Evolutionary conservation across 2,888 invertebrate genomes (phyloP), one percentile per base, ranked within the genome.

Genomic region (Flabesymbios commensalis): DNA sequence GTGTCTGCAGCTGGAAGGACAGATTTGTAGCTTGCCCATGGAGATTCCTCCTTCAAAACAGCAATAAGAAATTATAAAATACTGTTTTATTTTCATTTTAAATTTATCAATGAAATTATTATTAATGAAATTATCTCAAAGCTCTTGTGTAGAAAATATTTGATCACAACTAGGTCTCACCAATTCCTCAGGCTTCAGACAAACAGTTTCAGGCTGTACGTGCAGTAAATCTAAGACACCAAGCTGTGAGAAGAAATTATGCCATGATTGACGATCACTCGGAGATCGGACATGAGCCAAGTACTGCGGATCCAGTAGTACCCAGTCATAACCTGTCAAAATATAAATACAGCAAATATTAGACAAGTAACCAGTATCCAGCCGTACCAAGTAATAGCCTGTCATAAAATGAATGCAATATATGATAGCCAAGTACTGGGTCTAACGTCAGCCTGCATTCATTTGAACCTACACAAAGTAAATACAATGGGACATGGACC

Each of bases 281-380:
- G 19, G 39, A 10, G 49, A n/a, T 14, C 41, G 49, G 7, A 39
- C 45, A 10, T 61, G 54, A 1, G 68, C 64, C 22, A 79, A 62
- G 65, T 80, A 80, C 32, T 70, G 62, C n/a, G 60, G 52, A 53
- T 76, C 75, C 42, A 80, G 54, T 41, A 79, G 59, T 1, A 74
- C 69, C 80, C 80, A 80, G 31, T 77, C 71, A 66, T 75, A 77
- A 19, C 78, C 79, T 79, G 61, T 0, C 61, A 48, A 7, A 29
- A 57, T 31, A 5, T 1, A 58, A 2, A 19, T 45, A 10, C 7
- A 14, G 10, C 31, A 51, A n/a, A n/a, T n/a, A n/a, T n/a, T n/a
- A n/a, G n/a, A n/a, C n/a, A n/a, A n/a, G n/a, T n/a, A n/a, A n/a
- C n/a, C n/a, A n/a, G n/a, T n/a, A n/a, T n/a, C n/a, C n/a, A n/a